Base-by-base conservation (phyloP, 2,888 invertebrate genomes). In the Siphonodentalium dalli region DNA sequence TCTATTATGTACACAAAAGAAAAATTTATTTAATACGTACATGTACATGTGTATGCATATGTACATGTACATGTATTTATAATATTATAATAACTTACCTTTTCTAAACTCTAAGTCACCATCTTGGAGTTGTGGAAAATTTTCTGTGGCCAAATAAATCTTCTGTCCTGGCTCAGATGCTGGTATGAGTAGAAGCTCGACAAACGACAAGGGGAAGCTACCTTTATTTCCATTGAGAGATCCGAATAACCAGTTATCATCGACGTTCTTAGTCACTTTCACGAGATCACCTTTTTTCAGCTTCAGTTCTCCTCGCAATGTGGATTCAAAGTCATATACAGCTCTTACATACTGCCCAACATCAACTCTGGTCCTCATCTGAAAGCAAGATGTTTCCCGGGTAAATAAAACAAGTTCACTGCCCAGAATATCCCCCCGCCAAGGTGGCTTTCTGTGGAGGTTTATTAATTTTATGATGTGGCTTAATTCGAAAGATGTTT, bases 221-320 rank as follows among this genome's bases (percentile, higher is more conserved):
- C 79, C 79, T 39, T 70, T 65, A 9, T 43, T 37, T 15, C 65
- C 63, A 28, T 61, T 55, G 8, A 61, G 58, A 7, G 45, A 47
- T 8, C 79, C 79, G 42, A 54, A 58, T 20, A 75, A 63, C 79
- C 79, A 80, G 63, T 78, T 75, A 21, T 66, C 68, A 59, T 80
- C 76, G 3, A 78, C 54, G 8, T 60, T 61, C 15, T 61, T 54
- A 23, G 68, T 68, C 21, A 79, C 69, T 54, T 58, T 59, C 37
- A 76, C 58, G 13, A 80, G 58, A 54, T 80, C 79, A 33, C 73
- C 74, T 49, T 58, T 61, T 18, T 47, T 34, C 31, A 80, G 61
- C 15, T 58, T 58, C 46, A 80, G 63, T 58, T 80, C 79, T 38
- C 71, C 72, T 26, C 68, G 51, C 49, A 72, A 60, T 18, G 55